phyloP scores from a whole-genome alignment of 2,113 vertebrate genomes.

The Dicerorhinus sumatrensis region DNA sequence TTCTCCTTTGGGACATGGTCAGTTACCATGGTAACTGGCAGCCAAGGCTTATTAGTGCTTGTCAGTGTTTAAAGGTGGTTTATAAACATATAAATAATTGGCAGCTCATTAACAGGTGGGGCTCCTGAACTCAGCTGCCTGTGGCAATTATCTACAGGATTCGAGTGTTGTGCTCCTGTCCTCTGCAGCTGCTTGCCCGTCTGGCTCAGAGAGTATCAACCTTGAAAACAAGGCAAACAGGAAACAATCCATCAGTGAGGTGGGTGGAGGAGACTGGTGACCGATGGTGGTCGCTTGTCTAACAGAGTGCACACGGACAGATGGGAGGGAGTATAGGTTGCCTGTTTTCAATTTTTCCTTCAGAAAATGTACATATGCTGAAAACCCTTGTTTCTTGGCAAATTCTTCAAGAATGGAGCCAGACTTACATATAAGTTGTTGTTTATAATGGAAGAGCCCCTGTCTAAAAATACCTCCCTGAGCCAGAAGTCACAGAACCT shows the following conservation, averaged over 20 bases:
- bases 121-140: constrained; percentile 78
- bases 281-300: background rate
- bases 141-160: constrained; percentile 74
- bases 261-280: background rate
- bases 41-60: constrained; percentile 72
- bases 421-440: constrained; percentile 1
- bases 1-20: constrained; percentile 50
- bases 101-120: constrained; percentile 80
- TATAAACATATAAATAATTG: constrained; percentile 82
- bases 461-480: constrained; percentile 1
- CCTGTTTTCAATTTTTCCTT: constrained; percentile 20
- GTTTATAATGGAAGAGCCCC: constrained; percentile 32
- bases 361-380: constrained; percentile 31
- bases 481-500: background rate
- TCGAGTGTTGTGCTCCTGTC: constrained; percentile 47
- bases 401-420: constrained; percentile 55
- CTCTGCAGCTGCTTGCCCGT: constrained; percentile 51
- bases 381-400: constrained; percentile 57
- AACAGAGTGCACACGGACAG: constrained; percentile 7
- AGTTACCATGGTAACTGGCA: constrained; percentile 77
- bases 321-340: constrained; percentile 25
- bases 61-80: constrained; percentile 81
- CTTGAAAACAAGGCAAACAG: constrained; percentile 69
- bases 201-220: constrained; percentile 50
- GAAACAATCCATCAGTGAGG: constrained; percentile 62